These are phyloP conservation scores for Orius laevigatus DNA, from an alignment of 1,140 invertebrate genomes.

Conservation along the genomic window DNA sequence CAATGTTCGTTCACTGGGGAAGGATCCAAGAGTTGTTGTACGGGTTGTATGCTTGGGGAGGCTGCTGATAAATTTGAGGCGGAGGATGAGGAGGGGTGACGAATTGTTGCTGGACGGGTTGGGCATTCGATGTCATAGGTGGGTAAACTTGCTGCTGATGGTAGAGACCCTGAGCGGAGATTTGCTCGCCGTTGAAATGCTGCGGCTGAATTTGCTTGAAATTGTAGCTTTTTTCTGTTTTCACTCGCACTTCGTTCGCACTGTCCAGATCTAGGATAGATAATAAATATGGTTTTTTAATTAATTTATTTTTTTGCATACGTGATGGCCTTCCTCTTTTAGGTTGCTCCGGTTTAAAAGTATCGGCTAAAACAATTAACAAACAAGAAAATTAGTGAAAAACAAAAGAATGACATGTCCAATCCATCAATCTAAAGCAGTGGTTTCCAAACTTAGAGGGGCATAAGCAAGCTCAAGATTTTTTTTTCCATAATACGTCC, in stretches of 20 bases:
- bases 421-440: neutral
- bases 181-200: too few relatives aligned
- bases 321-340: slow-evolving; percentile 1
- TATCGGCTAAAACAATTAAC: slow-evolving; percentile 1
- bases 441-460: neutral
- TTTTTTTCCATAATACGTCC: neutral
- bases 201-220: too few relatives aligned
- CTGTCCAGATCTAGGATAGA: too few relatives aligned
- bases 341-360: slow-evolving; percentile 3
- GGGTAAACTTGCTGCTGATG: neutral
- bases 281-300: too few relatives aligned
- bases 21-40: slow-evolving; percentile 8
- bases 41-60: slow-evolving; percentile 4
- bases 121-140: neutral
- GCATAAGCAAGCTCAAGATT: neutral
- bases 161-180: too few relatives aligned
- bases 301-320: too few relatives aligned
- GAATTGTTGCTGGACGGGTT: neutral
- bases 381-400: neutral
- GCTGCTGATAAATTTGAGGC: slow-evolving; percentile 4
- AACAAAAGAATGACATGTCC: neutral
- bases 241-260: too few relatives aligned
- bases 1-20: neutral
- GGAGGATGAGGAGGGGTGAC: neutral
- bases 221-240: too few relatives aligned